A percentile compares a stretch with the other conserved stretches of the same genome.
Evolutionary conservation across 2,888 invertebrate genomes (phyloP).

Genomic region (Agonopterix heracliana): DNA sequence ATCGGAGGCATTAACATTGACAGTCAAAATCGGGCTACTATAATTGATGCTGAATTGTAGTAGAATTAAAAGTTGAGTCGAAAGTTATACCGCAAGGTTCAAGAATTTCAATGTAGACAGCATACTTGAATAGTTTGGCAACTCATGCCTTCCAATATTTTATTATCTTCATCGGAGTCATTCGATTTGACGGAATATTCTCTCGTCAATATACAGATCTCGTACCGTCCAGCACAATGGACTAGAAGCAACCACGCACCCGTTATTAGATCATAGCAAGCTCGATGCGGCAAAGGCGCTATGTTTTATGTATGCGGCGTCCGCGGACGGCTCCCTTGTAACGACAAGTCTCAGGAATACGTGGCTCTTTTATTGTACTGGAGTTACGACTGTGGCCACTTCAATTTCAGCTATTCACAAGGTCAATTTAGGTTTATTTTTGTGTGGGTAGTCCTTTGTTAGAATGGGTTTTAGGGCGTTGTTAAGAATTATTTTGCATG

Average conservation of each 20-base stretch:
- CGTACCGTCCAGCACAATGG: constrained; percentile 17
- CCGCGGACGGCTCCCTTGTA: neutral
- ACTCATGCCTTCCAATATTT: too few species aligned
- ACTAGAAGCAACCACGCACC: constrained; percentile 37
- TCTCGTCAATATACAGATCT: neutral
- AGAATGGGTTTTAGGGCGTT: too few species aligned
- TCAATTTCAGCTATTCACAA: neutral
- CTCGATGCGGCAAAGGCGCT: constrained; percentile 50
- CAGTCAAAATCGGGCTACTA: too few species aligned
- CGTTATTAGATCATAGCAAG: constrained; percentile 65
- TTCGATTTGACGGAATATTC: neutral
- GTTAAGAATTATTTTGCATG: too few species aligned
- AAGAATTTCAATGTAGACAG: too few species aligned
- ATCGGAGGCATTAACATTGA: too few species aligned
- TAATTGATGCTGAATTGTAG: too few species aligned
- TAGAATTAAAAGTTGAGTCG: too few species aligned
- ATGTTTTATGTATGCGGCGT: constrained; percentile 61
- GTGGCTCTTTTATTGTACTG: neutral
- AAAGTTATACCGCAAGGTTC: too few species aligned
- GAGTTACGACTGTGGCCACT: neutral
- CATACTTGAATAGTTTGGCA: too few species aligned
- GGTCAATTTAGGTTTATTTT: neutral
- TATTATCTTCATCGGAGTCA: too few species aligned
- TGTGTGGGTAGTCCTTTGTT: neutral
- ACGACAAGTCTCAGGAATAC: neutral